Conservation (phyloP, 2,797 vertebrate species). For the Champsocephalus esox region DNA sequence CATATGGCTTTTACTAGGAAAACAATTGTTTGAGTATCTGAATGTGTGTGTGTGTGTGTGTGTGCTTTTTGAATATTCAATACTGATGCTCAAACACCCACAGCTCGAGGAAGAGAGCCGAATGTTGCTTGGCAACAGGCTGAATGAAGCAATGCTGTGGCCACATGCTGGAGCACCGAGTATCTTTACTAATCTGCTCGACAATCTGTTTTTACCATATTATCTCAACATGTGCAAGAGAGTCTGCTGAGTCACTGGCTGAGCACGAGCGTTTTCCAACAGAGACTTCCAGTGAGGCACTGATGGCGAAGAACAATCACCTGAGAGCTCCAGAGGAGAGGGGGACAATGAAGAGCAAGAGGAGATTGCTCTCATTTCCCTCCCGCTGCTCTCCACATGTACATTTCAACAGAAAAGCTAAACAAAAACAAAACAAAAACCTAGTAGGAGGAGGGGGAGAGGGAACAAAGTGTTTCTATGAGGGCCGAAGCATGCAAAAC, state of each 20-base stretch:
- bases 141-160: slow-evolving; percentile 67
- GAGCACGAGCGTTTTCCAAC: slow-evolving; percentile 49
- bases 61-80: slow-evolving; percentile 58
- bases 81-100: slow-evolving; percentile 53
- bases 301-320: slow-evolving; percentile 41
- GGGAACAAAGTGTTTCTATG: slow-evolving; percentile 66
- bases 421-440: slow-evolving; percentile 13
- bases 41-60: neutral
- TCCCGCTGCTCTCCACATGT: slow-evolving; percentile 53
- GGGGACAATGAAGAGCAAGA: slow-evolving; percentile 26
- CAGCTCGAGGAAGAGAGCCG: slow-evolving; percentile 54
- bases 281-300: slow-evolving; percentile 41
- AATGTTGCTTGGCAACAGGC: slow-evolving; percentile 78
- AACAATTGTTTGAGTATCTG: slow-evolving; percentile 10
- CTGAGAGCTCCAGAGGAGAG: slow-evolving; percentile 18
- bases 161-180: slow-evolving; percentile 61
- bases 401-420: slow-evolving; percentile 59
- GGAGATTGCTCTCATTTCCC: slow-evolving; percentile 46
- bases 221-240: slow-evolving; percentile 58
- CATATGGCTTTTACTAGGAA: slow-evolving; percentile 16
- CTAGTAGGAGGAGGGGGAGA: slow-evolving; percentile 19
- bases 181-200: slow-evolving; percentile 73
- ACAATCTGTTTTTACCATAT: slow-evolving; percentile 74
- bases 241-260: slow-evolving; percentile 75
- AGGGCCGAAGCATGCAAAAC: slow-evolving; percentile 55